Evolutionary conservation across 2,797 vertebrate species (phyloP), one percentile per base, ranked within the genome.

Genomic region (Pangasius djambal): DNA sequence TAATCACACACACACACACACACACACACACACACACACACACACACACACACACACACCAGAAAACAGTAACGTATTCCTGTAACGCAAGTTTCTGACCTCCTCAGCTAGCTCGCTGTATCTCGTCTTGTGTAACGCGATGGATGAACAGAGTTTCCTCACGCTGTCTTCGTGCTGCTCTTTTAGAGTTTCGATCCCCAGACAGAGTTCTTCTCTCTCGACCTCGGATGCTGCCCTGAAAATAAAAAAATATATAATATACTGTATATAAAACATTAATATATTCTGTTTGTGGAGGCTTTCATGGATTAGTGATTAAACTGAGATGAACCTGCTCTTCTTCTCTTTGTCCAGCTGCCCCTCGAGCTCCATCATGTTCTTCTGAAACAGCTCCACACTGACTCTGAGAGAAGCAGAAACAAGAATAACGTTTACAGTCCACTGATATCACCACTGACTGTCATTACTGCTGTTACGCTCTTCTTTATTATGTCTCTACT

Each of bases 91-190:
- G 52, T 25, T 25, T 0, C 67, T n/a, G 0, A 92, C 92, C 92
- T 94, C 90, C 67, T 95, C 93, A 20, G 9, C 89, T 18, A 96
- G 94, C 78, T 93, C 88, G 67, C 87, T 81, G 22, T 92, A 88
- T 88, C 91, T 94, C 74, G 40, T 90, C 86, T 74, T 91, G 10
- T 86, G 79, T 59, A 10, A 0, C 37, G 28, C 4, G 1, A 94
- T 94, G 3, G 91, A 78, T 1, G 89, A 84, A 6, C 69, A 90
- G 79, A 94, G 89, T 74, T 93, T 89, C 0, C 20, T 92, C 89
- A 92, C 63, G 0, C 92, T 88, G 37, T 94, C 91, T 87, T 93
- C 74, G 67, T 95, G 94, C 50, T 72, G 90, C 74, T 48, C 91
- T 70, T 90, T 92, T 0, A 78, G 57, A 67, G 91, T 89, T 89